These are phyloP conservation scores for Parotia lawesii DNA, from an alignment of 2,113 vertebrate genomes.

Conservation along the genomic window DNA sequence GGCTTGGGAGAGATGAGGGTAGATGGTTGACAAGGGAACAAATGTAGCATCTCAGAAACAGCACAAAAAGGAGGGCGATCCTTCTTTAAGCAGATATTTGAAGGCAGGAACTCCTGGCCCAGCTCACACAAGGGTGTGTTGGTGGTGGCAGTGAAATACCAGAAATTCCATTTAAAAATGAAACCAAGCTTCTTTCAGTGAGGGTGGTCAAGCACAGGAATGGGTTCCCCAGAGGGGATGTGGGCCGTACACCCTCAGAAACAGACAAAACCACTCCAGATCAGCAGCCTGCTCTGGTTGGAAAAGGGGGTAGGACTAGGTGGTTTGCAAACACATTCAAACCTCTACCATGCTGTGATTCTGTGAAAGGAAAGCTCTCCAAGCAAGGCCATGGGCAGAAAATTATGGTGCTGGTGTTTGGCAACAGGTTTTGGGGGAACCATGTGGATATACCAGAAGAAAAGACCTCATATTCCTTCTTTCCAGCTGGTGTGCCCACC, in stretches of 20 bases:
- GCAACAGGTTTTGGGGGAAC: neutral
- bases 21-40: neutral
- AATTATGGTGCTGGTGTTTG: neutral
- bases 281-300: neutral
- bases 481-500: neutral
- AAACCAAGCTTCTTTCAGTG: neutral
- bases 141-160: neutral
- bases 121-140: neutral
- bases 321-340: neutral
- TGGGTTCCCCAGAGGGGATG: neutral
- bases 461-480: neutral
- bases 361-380: neutral
- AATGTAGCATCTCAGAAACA: neutral
- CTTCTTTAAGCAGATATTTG: neutral
- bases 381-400: neutral
- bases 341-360: neutral
- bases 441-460: neutral
- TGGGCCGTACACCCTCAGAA: neutral
- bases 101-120: neutral
- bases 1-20: neutral
- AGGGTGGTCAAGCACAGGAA: neutral
- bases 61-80: fast-evolving
- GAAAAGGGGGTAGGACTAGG: neutral
- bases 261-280: neutral
- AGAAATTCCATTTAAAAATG: neutral